Evolutionary conservation across 1,140 invertebrate species (phyloP).

Genomic region (Heliothis virescens): DNA sequence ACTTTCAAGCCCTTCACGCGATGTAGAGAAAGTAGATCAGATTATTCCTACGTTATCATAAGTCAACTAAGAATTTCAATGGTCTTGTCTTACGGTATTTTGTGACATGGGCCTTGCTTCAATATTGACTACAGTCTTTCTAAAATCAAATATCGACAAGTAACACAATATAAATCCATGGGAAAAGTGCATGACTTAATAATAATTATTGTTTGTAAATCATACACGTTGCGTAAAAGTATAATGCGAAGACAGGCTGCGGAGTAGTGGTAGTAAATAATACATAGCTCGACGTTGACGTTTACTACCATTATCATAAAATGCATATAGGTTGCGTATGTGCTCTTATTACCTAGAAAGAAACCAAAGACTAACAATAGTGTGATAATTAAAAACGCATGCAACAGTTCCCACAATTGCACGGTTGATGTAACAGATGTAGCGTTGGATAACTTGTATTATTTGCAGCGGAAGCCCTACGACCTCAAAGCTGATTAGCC

Average conservation of each 20-base stretch:
- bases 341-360: slow-evolving; percentile 64
- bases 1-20: slow-evolving; percentile 34
- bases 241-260: neutral
- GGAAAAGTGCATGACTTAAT: neutral
- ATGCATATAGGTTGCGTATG: slow-evolving; percentile 43
- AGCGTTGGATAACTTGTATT: slow-evolving; percentile 65
- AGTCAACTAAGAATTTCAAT: neutral
- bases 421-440: slow-evolving; percentile 62
- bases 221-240: slow-evolving; percentile 22
- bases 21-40: slow-evolving; percentile 38
- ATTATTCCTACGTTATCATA: slow-evolving; percentile 21
- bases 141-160: neutral
- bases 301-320: slow-evolving; percentile 12
- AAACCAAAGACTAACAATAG: slow-evolving; percentile 61
- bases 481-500: slow-evolving; percentile 55
- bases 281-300: slow-evolving; percentile 18
- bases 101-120: neutral
- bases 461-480: slow-evolving; percentile 59
- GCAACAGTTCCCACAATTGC: slow-evolving; percentile 69
- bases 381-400: slow-evolving; percentile 62
- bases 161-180: slow-evolving; percentile 8
- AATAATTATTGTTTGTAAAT: neutral
- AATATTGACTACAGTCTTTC: neutral
- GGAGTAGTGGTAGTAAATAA: slow-evolving; percentile 5
- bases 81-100: slow-evolving; percentile 1